Conservation (phyloP, 2,797 vertebrate genomes). For the Phalloptychus januarius region DNA sequence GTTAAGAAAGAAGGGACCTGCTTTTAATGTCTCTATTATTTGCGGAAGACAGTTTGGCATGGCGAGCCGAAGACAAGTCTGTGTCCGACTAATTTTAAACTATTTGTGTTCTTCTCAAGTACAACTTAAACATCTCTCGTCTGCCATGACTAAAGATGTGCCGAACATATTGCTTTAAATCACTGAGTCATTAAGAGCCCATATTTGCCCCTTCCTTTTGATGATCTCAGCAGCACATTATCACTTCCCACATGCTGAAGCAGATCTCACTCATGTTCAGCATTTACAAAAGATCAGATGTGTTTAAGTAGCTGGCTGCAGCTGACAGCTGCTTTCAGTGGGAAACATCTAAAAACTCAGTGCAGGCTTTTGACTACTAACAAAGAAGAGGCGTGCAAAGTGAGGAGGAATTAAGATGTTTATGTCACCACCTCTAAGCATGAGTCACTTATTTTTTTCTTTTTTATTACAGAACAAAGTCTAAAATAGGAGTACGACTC, state of each 20-base stretch:
- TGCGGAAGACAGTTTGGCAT: slow-evolving; percentile 5
- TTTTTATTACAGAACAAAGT: neutral
- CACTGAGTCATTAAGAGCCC: neutral
- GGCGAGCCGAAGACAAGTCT: slow-evolving; percentile 26
- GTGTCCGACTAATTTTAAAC: slow-evolving; percentile 6
- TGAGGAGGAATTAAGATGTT: neutral
- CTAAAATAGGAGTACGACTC: neutral
- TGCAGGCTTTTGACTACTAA: neutral
- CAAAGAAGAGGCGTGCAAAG: neutral
- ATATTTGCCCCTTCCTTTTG: neutral
- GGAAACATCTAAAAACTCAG: neutral
- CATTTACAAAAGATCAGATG: neutral
- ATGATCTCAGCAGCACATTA: neutral
- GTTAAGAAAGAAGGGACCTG: slow-evolving; percentile 22
- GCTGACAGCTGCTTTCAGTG: neutral
- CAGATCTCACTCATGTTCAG: neutral
- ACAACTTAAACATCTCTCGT: slow-evolving; percentile 2
- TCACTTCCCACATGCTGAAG: neutral
- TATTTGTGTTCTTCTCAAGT: slow-evolving; percentile 15
- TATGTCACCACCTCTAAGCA: neutral
- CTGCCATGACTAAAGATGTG: neutral
- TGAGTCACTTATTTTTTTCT: neutral
- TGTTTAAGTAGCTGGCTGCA: neutral
- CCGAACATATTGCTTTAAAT: neutral
- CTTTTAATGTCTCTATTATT: slow-evolving; percentile 50